phyloP scores from a whole-genome alignment of 2,113 vertebrate species.

The Elanoides forficatus region DNA sequence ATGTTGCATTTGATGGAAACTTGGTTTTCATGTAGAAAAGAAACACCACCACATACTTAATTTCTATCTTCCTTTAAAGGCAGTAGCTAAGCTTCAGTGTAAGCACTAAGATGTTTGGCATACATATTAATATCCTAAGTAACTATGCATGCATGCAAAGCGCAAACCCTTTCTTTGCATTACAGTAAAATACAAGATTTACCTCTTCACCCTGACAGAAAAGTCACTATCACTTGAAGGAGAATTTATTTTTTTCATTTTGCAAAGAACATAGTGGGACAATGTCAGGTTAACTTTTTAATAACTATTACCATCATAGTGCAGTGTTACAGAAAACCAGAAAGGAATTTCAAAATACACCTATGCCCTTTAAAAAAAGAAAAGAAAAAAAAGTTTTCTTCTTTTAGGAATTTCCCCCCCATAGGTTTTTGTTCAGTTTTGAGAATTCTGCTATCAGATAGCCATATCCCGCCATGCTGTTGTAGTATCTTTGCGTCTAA shows the following conservation, averaged over 20 bases:
- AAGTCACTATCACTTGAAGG: not conserved
- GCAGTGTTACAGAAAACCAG: not conserved
- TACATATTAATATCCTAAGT: slow-evolving; percentile 27
- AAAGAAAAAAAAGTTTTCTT: not conserved
- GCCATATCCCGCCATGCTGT: not conserved
- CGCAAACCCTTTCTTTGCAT: slow-evolving; percentile 71
- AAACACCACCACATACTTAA: not conserved
- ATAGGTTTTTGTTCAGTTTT: not conserved
- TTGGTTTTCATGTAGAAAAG: slow-evolving; percentile 37
- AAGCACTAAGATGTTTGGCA: slow-evolving; percentile 28
- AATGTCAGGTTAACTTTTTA: slow-evolving; percentile 26
- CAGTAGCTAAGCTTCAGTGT: slow-evolving; percentile 40
- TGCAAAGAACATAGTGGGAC: not conserved
- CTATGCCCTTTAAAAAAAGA: not conserved
- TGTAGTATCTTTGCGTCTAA: not conserved
- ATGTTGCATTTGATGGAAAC: not conserved
- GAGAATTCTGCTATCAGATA: not conserved
- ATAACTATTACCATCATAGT: not conserved
- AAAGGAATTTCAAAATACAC: not conserved
- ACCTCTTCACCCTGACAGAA: not conserved
- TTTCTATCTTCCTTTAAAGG: not conserved
- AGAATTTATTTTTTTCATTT: not conserved
- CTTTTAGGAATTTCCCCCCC: not conserved
- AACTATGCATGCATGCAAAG: slow-evolving; percentile 66
- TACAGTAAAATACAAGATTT: slow-evolving; percentile 5